Percentiles rank a stretch among this genome's conserved stretches.
Conservation (phyloP, 1,140 invertebrate genomes). For the Lithobius niger region DNA sequence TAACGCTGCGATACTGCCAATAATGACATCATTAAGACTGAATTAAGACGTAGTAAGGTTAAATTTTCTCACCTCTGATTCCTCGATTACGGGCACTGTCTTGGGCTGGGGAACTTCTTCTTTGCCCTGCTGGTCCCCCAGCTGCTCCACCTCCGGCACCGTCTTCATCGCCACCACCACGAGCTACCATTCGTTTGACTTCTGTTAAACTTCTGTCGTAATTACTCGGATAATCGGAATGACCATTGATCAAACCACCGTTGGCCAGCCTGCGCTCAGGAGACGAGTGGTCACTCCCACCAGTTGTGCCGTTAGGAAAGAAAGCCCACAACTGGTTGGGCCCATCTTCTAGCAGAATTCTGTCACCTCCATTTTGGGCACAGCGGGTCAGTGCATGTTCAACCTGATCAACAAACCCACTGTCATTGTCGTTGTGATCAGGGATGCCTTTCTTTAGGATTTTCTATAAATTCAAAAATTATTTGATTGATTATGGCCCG, state of each 20-base stretch:
- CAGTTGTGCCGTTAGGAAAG: background rate
- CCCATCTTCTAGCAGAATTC: background rate
- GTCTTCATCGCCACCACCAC: slow-evolving; percentile 7
- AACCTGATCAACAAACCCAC: slow-evolving; percentile 5
- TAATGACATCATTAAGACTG: background rate
- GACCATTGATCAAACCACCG: too few species aligned
- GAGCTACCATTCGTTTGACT: background rate
- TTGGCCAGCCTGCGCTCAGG: too few species aligned
- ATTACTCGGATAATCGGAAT: too few species aligned
- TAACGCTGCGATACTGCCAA: too few species aligned
- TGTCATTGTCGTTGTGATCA: slow-evolving; percentile 4
- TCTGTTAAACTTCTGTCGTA: background rate
- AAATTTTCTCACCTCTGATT: background rate
- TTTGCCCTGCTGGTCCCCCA: background rate
- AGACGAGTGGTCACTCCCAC: background rate
- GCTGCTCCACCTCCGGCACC: background rate
- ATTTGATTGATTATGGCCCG: background rate
- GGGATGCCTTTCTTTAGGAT: background rate
- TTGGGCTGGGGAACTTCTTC: background rate
- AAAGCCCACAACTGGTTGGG: background rate
- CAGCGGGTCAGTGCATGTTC: background rate
- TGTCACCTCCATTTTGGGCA: background rate
- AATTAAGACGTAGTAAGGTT: background rate
- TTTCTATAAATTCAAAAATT: background rate
- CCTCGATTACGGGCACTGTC: background rate